Evolutionary conservation across 1,140 invertebrate genomes (phyloP).

Genomic region (Panonychus citri): DNA sequence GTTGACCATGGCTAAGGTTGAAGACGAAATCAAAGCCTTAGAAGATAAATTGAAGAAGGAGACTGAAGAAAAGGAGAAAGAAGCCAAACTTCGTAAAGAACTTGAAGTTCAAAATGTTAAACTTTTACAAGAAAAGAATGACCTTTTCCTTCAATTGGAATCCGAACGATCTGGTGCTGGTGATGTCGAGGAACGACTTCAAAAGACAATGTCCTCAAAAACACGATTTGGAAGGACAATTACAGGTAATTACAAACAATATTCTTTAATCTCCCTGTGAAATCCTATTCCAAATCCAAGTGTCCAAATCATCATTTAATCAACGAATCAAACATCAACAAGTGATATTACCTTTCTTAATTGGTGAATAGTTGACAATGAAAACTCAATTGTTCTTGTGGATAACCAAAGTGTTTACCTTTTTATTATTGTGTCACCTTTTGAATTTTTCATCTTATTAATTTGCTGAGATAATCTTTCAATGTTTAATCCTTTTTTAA

Average conservation of each 20-base stretch:
- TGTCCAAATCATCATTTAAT: no score
- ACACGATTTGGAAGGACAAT: constrained; percentile 79
- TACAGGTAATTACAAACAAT: constrained; percentile 45
- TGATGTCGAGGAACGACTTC: constrained; percentile 71
- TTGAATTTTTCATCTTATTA: not conserved
- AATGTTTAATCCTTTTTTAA: not conserved
- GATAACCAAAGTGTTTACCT: no score
- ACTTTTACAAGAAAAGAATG: constrained; percentile 73
- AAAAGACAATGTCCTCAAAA: constrained; percentile 86
- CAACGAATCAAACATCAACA: no score
- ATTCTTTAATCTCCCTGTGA: not conserved
- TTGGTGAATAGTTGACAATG: no score
- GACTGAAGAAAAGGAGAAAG: constrained; percentile 74
- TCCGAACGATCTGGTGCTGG: constrained; percentile 64
- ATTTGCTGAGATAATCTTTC: no score
- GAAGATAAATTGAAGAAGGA: constrained; percentile 85
- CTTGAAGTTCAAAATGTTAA: constrained; percentile 77
- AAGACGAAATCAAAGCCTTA: constrained; percentile 80
- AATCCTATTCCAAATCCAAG: not conserved
- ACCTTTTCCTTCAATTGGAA: constrained; percentile 59
- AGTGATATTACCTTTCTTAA: no score
- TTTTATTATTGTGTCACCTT: no score
- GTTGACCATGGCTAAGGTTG: constrained; percentile 88
- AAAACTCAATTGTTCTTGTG: no score
- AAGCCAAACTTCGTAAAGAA: constrained; percentile 89